Evolutionary conservation across 1,140 invertebrate genomes (phyloP).

Genomic region (Paraescarpia echinospica): DNA sequence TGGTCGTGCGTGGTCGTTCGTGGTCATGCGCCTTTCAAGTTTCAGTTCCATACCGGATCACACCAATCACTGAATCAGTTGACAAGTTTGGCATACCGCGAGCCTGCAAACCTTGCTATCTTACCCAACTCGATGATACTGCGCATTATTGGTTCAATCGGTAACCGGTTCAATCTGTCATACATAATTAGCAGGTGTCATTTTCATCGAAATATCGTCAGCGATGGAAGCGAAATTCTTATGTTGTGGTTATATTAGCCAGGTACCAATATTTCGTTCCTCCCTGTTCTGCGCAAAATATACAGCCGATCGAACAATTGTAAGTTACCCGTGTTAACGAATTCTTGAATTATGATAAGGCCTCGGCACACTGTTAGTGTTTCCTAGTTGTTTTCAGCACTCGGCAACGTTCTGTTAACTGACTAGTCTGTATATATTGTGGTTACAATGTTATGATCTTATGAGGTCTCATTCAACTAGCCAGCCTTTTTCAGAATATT

Average conservation of each 20-base stretch:
- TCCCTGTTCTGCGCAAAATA: not conserved
- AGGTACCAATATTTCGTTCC: not conserved
- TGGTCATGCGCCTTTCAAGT: too few relatives aligned
- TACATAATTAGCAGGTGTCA: not conserved
- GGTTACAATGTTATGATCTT: too few relatives aligned
- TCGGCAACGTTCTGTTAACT: too few relatives aligned
- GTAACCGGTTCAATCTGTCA: not conserved
- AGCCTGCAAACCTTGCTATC: not conserved
- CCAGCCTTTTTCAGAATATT: too few relatives aligned
- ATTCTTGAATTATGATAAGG: not conserved
- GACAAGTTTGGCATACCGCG: not conserved
- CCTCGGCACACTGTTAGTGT: too few relatives aligned
- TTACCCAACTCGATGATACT: not conserved
- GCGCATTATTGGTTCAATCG: not conserved
- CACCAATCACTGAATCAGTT: too few relatives aligned
- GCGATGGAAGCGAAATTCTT: not conserved
- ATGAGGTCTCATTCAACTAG: too few relatives aligned
- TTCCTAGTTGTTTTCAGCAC: too few relatives aligned
- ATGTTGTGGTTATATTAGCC: not conserved
- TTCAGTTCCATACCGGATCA: too few relatives aligned
- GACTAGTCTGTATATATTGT: too few relatives aligned
- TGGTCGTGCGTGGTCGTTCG: too few relatives aligned
- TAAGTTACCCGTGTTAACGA: not conserved
- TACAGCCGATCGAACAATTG: not conserved
- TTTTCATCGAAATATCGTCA: not conserved